phyloP scores from a whole-genome alignment of 1,140 invertebrate genomes.

The Andricus grossulariae region DNA sequence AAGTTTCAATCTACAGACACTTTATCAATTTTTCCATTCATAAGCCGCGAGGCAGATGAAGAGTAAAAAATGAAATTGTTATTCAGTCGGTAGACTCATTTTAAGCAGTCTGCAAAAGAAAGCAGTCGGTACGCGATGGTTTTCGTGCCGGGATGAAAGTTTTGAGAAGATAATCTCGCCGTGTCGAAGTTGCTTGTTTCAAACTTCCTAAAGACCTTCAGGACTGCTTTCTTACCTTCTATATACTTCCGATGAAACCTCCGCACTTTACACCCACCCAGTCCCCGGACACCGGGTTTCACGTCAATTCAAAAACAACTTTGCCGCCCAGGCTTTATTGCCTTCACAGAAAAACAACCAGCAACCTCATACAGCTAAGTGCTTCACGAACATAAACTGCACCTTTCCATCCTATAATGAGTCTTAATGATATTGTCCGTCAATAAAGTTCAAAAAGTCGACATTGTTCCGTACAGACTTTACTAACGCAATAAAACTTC shows the following conservation, averaged over 20 bases:
- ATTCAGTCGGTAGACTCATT: neutral
- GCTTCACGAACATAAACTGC: neutral
- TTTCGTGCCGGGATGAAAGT: conserved; percentile 15
- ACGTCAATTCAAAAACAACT: conserved; percentile 22
- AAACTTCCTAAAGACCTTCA: conserved; percentile 7
- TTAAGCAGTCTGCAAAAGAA: neutral
- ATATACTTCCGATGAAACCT: conserved; percentile 33
- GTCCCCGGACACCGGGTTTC: neutral
- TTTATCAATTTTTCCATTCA: neutral
- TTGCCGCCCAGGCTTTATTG: conserved; percentile 3
- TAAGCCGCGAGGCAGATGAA: neutral
- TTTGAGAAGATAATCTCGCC: conserved; percentile 35
- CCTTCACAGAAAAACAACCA: neutral
- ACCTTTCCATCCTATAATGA: neutral
- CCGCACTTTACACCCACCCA: neutral
- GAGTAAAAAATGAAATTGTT: neutral
- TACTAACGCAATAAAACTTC: neutral
- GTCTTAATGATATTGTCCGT: neutral
- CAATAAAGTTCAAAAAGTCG: conserved; percentile 6
- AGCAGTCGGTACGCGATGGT: neutral
- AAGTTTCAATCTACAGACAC: neutral
- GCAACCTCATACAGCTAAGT: conserved; percentile 7
- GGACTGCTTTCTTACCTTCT: conserved; percentile 6
- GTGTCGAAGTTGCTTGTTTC: conserved; percentile 37
- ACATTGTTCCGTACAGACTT: neutral